phyloP scores from a whole-genome alignment of 1,140 invertebrate genomes.

The Lepidostoma basale region DNA sequence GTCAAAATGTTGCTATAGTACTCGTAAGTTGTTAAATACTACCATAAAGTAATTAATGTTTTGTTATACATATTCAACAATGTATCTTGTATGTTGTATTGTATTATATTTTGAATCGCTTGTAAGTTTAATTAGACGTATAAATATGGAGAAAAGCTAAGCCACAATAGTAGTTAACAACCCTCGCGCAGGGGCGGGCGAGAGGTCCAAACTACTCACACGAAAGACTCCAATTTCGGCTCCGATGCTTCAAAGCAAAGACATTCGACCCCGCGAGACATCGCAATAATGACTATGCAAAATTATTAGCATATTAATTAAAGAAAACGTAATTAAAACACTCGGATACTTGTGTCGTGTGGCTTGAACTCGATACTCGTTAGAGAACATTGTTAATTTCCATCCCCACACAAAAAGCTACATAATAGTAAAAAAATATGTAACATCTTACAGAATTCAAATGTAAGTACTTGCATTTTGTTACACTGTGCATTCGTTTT shows the following conservation, averaged over 20 bases:
- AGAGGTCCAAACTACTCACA: too few species aligned
- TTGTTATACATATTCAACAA: too few species aligned
- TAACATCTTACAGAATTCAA: background rate
- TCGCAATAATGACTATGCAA: slow-evolving; percentile 61
- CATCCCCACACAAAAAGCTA: background rate
- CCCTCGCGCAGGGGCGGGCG: too few species aligned
- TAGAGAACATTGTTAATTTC: slow-evolving; percentile 39
- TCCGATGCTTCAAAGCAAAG: slow-evolving; percentile 56
- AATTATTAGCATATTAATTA: slow-evolving; percentile 64
- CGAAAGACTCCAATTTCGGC: slow-evolving; percentile 41
- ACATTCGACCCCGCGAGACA: slow-evolving; percentile 58
- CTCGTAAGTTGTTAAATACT: too few species aligned
- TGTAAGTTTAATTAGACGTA: too few species aligned
- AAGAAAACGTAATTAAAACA: slow-evolving; percentile 51
- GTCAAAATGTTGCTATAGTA: too few species aligned
- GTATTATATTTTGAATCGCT: too few species aligned
- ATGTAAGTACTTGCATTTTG: background rate
- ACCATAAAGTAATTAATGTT: too few species aligned
- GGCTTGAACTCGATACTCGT: slow-evolving; percentile 41
- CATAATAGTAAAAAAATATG: background rate
- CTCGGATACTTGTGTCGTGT: slow-evolving; percentile 24
- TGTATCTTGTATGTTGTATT: too few species aligned
- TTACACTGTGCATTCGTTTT: background rate
- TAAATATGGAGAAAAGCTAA: too few species aligned
- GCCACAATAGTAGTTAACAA: too few species aligned